phyloP scores from a whole-genome alignment of 1,140 invertebrate genomes.

The Diploscapter pachys region DNA sequence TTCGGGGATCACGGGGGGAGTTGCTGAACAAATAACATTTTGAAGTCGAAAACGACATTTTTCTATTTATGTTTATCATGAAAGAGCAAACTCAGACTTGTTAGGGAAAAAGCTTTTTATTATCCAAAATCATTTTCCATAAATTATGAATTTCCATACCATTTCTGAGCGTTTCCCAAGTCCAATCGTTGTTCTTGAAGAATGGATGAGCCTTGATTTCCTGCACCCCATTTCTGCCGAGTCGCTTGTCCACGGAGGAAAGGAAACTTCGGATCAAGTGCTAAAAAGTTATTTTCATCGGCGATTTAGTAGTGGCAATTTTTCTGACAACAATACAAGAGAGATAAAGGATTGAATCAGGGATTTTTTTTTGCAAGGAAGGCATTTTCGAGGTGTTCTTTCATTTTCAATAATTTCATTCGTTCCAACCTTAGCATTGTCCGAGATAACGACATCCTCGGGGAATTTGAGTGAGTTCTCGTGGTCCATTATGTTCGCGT shows the following conservation, averaged over 20 bases:
- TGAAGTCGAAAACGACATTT: too few relatives aligned
- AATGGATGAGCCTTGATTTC: conserved; percentile 93
- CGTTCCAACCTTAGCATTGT: conserved; percentile 71
- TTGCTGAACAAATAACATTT: conserved; percentile 62
- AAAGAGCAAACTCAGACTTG: too few relatives aligned
- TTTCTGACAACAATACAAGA: conserved; percentile 58
- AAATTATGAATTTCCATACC: conserved; percentile 61
- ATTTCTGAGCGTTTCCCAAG: conserved; percentile 87
- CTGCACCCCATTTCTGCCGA: conserved; percentile 87
- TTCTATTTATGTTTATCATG: too few relatives aligned
- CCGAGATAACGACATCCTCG: conserved; percentile 81
- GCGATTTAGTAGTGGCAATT: conserved; percentile 19
- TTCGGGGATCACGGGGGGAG: conserved; percentile 93
- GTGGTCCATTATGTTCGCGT: conserved; percentile 95
- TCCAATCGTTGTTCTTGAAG: conserved; percentile 95
- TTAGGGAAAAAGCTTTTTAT: too few relatives aligned
- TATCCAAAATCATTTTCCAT: neutral
- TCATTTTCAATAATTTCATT: too few relatives aligned
- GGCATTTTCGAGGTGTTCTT: too few relatives aligned
- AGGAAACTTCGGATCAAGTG: conserved; percentile 87
- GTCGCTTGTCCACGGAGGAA: conserved; percentile 75
- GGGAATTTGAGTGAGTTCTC: conserved; percentile 89
- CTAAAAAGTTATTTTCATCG: neutral
- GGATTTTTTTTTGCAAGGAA: too few relatives aligned
- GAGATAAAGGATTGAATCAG: neutral